A percentile compares a stretch with the other conserved stretches of the same genome.
phyloP scores from a whole-genome alignment of 1,140 invertebrate species.

The Rhopalosiphum maidis region DNA sequence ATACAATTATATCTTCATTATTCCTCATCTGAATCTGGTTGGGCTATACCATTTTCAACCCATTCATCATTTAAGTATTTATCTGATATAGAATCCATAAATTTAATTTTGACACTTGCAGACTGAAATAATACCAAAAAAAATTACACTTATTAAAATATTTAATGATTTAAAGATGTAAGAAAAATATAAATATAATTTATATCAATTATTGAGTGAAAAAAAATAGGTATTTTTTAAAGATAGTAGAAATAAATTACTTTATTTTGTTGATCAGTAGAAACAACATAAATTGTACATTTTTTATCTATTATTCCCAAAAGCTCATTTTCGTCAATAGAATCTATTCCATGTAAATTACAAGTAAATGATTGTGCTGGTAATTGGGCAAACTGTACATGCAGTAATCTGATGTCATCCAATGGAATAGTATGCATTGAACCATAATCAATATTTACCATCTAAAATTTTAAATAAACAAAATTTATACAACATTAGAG shows the following conservation, averaged over 20 bases:
- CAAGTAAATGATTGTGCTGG: slow-evolving; percentile 42
- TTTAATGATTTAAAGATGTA: too few species aligned
- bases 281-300: slow-evolving; percentile 14
- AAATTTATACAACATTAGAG: background rate
- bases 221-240: too few species aligned
- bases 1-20: background rate
- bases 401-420: slow-evolving; percentile 14
- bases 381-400: slow-evolving; percentile 20
- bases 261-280: slow-evolving; percentile 14
- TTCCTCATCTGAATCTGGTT: background rate
- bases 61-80: slow-evolving; percentile 50
- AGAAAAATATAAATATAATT: too few species aligned
- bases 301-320: background rate
- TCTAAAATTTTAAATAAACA: background rate
- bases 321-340: background rate
- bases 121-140: background rate
- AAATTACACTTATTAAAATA: too few species aligned
- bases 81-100: background rate
- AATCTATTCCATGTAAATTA: slow-evolving; percentile 39
- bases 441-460: slow-evolving; percentile 28
- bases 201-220: too few species aligned
- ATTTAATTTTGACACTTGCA: slow-evolving; percentile 33
- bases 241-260: background rate
- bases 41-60: slow-evolving; percentile 17
- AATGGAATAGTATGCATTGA: background rate